Conservation (phyloP, 2,797 vertebrate species). For the Champsocephalus gunnari region DNA sequence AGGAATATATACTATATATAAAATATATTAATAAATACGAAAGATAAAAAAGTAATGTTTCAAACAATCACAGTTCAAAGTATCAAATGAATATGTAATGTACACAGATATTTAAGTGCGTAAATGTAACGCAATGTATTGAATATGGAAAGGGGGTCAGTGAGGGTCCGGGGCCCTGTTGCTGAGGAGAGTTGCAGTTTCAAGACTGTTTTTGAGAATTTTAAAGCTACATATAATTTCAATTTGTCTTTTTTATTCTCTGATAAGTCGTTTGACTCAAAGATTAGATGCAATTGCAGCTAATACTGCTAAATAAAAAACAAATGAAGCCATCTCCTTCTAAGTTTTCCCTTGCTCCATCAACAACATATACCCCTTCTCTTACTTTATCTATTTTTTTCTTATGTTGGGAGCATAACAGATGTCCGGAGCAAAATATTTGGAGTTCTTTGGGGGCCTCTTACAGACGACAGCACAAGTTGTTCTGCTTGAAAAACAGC, state of each 20-base stretch:
- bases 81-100: no score
- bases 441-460: constrained; percentile 51
- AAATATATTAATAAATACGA: no score
- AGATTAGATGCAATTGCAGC: constrained; percentile 17
- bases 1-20: no score
- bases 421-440: constrained; percentile 56
- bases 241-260: constrained; percentile 14
- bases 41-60: no score
- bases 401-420: constrained; percentile 36
- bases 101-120: no score
- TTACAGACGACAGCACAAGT: constrained; percentile 45
- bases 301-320: constrained; percentile 24
- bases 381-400: constrained; percentile 10
- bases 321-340: constrained; percentile 18
- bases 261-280: constrained; percentile 22
- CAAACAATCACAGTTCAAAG: no score
- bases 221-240: no score
- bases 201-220: not conserved
- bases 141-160: no score
- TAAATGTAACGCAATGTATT: no score
- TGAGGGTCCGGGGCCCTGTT: no score
- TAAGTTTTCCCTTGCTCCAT: not conserved
- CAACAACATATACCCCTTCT: constrained; percentile 7
- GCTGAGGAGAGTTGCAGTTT: no score
- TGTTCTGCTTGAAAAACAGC: constrained; percentile 64